A percentile compares a stretch with the other conserved stretches of the same genome.
Conservation (phyloP, 2,797 vertebrate genomes). For the Echeneis naucrates region DNA sequence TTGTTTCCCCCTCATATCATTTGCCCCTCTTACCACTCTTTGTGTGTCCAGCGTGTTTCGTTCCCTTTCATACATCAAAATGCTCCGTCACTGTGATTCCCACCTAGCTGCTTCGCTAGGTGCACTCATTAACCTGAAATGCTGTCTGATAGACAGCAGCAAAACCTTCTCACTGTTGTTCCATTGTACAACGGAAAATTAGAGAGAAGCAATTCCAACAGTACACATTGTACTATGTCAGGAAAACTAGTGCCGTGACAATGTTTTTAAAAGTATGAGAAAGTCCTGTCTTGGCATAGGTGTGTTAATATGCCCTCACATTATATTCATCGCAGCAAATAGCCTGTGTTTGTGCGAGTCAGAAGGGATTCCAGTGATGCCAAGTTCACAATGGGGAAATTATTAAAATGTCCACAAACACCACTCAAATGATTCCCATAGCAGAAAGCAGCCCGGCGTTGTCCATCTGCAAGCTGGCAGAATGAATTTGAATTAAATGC, state of each 20-base stretch:
- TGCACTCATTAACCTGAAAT: slow-evolving; percentile 61
- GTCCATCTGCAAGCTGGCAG: background rate
- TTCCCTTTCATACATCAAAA: slow-evolving; percentile 27
- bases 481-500: slow-evolving; percentile 2
- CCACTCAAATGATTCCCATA: slow-evolving; percentile 14
- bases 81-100: slow-evolving; percentile 39
- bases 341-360: background rate
- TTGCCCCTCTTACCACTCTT: slow-evolving; percentile 18
- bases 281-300: background rate
- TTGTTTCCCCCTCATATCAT: slow-evolving; percentile 59
- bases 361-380: slow-evolving; percentile 17
- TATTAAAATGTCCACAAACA: slow-evolving; percentile 25
- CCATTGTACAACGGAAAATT: slow-evolving; percentile 27
- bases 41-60: background rate
- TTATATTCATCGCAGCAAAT: background rate
- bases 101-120: slow-evolving; percentile 39
- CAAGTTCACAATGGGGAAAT: background rate
- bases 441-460: slow-evolving; percentile 1
- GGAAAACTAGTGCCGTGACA: background rate
- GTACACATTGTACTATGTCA: background rate
- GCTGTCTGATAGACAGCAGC: slow-evolving; percentile 48
- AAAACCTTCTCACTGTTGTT: slow-evolving; percentile 36
- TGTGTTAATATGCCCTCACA: background rate
- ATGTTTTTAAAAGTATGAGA: background rate
- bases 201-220: slow-evolving; percentile 25